These are phyloP conservation scores for Xenus cinereus DNA, from an alignment of 2,113 vertebrate genomes.

Conservation along the genomic window DNA sequence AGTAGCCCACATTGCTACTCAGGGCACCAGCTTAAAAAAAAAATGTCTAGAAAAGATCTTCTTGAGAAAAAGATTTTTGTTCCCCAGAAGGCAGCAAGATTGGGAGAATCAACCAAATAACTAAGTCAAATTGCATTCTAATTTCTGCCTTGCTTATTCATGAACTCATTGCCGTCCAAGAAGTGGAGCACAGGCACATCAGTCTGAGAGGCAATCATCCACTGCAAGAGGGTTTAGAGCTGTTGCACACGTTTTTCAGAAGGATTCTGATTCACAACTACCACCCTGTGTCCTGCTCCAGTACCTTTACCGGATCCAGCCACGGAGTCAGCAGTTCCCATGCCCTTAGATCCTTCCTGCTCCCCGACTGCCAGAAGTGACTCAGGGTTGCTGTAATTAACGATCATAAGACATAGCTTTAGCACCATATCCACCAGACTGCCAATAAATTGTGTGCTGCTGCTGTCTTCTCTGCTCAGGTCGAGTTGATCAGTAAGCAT, in stretches of 20 bases:
- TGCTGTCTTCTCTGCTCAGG: neutral
- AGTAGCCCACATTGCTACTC: neutral
- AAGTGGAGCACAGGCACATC: conserved; percentile 51
- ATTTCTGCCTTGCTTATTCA: conserved; percentile 23
- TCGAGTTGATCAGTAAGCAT: neutral
- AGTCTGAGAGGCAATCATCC: conserved; percentile 57
- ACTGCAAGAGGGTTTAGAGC: conserved; percentile 59
- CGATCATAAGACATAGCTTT: conserved; percentile 61
- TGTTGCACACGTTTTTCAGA: conserved; percentile 35
- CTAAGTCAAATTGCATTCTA: neutral
- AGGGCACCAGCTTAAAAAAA: neutral
- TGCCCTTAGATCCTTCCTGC: conserved; percentile 1
- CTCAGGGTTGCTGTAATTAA: conserved; percentile 58
- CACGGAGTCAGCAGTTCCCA: neutral
- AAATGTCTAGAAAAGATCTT: neutral
- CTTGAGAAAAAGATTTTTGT: neutral
- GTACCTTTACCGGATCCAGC: neutral
- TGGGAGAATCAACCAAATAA: neutral
- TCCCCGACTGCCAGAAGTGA: conserved; percentile 12
- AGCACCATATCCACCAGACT: conserved; percentile 57
- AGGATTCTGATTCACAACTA: conserved; percentile 45
- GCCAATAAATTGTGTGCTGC: conserved; percentile 11
- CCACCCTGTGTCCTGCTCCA: conserved; percentile 5
- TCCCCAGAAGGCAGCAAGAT: neutral
- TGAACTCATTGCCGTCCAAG: conserved; percentile 40